Base-by-base conservation (phyloP, 2,888 invertebrate species). In the Palloptera scutellata region DNA sequence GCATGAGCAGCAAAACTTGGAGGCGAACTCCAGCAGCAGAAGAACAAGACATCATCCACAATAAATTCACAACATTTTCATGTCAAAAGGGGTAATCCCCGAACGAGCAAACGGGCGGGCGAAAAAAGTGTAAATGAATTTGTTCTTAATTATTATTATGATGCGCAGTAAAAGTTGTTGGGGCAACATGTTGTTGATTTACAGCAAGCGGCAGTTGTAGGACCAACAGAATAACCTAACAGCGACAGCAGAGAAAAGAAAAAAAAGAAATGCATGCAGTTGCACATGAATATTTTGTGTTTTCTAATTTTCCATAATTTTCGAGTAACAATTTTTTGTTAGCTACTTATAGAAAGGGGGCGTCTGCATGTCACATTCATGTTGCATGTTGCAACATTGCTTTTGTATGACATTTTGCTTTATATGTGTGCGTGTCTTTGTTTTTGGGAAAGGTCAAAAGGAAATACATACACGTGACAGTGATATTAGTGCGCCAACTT, bases 101-200 rank as follows among this genome's bases (percentile, higher is more conserved):
- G 11, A 13, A 13, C 13, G 1, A 12, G 45, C 13, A 45, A 45
- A 45, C 15, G 48, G 5, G 48, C 15, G 13, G 13, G 11, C 15
- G 48, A n/a, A 15, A 30, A 13, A 13, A 48, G 48, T 48, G 48
- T 48, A 15, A 13, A n/a, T 48, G n/a, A 48, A 13, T 13, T 48
- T 48, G 48, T 48, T 48, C n/a, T 48, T 48, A 48, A 15, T 48
- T 48, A 15, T 45, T 45, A 13, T 48, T 48, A n/a, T 48, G 48
- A 48, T 48, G 48, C 48, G 48, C 15, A 48, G 30, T 30, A 30
- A 30, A 13, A 15, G n/a, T 48, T 48, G 15, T 13, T 13, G 15
- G n/a, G 48, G 48, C 48, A 48, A 48, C 48, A 48, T 48, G 48
- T 48, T 48, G 48, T 48, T 48, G 48, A 48, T 48, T 48, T 48